A percentile compares a stretch with the other conserved stretches of the same genome.
These are phyloP conservation scores for Atherix ibis DNA, from an alignment of 2,888 invertebrate species.

Conservation along the genomic window DNA sequence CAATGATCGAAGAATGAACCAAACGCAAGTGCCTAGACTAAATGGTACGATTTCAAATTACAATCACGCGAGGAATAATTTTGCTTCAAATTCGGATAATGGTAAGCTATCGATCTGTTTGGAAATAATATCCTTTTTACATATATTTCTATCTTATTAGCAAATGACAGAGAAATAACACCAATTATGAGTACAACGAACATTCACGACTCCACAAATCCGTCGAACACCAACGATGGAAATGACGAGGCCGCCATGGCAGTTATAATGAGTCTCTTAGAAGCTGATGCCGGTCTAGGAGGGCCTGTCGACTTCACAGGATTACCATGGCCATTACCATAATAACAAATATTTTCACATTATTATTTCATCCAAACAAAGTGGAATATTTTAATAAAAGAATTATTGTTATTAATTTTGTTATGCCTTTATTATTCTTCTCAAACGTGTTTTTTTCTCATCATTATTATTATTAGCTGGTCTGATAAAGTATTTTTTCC, in stretches of 20 bases:
- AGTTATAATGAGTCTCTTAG: constrained; percentile 77
- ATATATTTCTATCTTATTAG: constrained; percentile 2
- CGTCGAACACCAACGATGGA: constrained; percentile 41
- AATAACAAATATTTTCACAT: constrained; percentile 1
- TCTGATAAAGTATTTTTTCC: too few species aligned
- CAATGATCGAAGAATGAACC: constrained; percentile 7
- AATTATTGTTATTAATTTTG: too few species aligned
- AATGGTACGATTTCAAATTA: constrained; percentile 14
- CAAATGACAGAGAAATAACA: constrained; percentile 10
- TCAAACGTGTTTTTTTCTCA: too few species aligned
- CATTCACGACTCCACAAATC: constrained; percentile 13
- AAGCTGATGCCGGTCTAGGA: constrained; percentile 77
- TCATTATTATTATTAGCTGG: too few species aligned
- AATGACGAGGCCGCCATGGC: constrained; percentile 86
- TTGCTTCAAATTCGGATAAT: constrained; percentile 25
- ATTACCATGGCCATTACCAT: constrained; percentile 47
- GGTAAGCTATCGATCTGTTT: constrained; percentile 9
- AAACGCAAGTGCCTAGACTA: constrained; percentile 4
- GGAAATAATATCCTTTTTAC: not conserved
- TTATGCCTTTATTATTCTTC: too few species aligned
- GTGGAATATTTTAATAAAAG: too few species aligned
- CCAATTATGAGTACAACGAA: constrained; percentile 4
- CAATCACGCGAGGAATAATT: constrained; percentile 22
- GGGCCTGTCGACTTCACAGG: constrained; percentile 77
- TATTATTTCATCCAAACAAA: too few species aligned